These are phyloP conservation scores for Tortricodes alternella DNA, from an alignment of 2,888 invertebrate genomes.

Conservation along the genomic window DNA sequence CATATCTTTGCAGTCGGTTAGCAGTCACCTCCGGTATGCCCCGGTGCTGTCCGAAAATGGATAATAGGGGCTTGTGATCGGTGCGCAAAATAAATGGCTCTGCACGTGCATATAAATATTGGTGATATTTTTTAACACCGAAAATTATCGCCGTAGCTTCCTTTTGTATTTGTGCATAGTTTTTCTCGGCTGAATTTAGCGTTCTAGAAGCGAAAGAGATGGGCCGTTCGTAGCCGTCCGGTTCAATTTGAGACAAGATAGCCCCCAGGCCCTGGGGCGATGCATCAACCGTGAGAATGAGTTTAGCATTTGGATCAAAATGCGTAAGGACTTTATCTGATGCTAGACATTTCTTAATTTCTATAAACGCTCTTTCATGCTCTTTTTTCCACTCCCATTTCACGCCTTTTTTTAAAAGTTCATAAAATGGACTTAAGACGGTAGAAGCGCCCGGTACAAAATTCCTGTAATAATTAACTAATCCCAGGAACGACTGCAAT, in stretches of 20 bases:
- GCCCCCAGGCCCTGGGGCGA: constrained; percentile 37
- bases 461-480: neutral
- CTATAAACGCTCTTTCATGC: constrained; percentile 30
- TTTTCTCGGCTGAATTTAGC: too few species aligned
- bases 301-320: constrained; percentile 33
- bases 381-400: constrained; percentile 30
- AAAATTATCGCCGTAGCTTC: too few species aligned
- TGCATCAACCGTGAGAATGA: constrained; percentile 39
- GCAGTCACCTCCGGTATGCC: too few species aligned
- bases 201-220: constrained; percentile 39
- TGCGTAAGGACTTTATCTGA: constrained; percentile 37
- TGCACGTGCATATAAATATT: too few species aligned
- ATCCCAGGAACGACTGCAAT: too few species aligned
- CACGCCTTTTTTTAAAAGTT: neutral
- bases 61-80: too few species aligned
- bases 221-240: constrained; percentile 31
- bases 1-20: too few species aligned
- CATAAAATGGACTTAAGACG: constrained; percentile 9
- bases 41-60: too few species aligned
- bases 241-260: constrained; percentile 31
- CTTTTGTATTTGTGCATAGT: too few species aligned
- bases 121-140: too few species aligned
- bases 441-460: neutral
- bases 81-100: too few species aligned
- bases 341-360: constrained; percentile 31